Evolutionary conservation across 2,888 invertebrate genomes (phyloP), one percentile per base, ranked within the genome.

Genomic region (Spodoptera exigua): DNA sequence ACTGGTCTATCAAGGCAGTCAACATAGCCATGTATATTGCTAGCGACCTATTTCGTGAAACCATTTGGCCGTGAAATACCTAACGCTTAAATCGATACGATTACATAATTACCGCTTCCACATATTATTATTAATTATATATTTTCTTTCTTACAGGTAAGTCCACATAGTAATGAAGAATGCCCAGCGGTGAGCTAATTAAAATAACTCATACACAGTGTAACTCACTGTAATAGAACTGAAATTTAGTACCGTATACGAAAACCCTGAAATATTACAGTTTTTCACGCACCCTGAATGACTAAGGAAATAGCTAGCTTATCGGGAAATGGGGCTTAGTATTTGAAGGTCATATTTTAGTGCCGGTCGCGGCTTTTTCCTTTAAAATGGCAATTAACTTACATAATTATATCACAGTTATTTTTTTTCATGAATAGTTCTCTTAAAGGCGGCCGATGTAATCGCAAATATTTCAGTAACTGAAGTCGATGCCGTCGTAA

Each of bases 71-170:
- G 3, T 66, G 70, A 70, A 46, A 43, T 56, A 39, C 46, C 51
- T 40, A 16, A 36, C 14, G 36, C 37, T 32, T 17, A 32, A 45
- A 55, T 55, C 53, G 12, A 70, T 57, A 64, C 35, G 7, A 37
- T 60, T 34, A 49, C 47, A 16, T 46, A 57, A 67, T 58, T 53
- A 54, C 53, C 45, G 34, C 59, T 70, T 76, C 45, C 72, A 70
- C 62, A 70, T 58, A 63, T 43, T 68, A 73, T 76, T 73, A 53
- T 35, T 48, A 65, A 63, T 68, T 13, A 39, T 11, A 12, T 39
- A n/a, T 59, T 72, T 62, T 70, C 61, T 78, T 78, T 66, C 53
- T 87, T 83, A 47, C 87, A 88, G 88, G 88, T 88, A 88, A 86
- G 88, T 82, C 62, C 62, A 61, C 58, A 61, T 60, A 55, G 34